These are phyloP conservation scores for Amphilophus citrinellus DNA, from an alignment of 2,113 vertebrate species.

Conservation along the genomic window DNA sequence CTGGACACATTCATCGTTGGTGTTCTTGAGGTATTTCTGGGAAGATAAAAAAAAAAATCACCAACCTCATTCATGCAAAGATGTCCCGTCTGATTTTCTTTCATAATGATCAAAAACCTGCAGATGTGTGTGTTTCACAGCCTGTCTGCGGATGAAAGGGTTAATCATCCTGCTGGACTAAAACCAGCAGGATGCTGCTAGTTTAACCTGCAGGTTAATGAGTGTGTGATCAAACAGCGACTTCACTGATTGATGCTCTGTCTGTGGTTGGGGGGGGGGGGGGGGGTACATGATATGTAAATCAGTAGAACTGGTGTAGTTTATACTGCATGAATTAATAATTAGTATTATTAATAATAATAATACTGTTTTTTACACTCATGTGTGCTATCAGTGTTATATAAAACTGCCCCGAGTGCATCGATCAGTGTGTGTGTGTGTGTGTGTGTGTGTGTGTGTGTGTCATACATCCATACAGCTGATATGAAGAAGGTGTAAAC, in stretches of 20 bases:
- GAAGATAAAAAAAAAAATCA: too few relatives aligned
- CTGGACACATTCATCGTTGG: background rate
- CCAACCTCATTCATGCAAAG: too few relatives aligned
- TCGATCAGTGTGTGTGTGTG: too few relatives aligned
- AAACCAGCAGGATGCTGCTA: background rate
- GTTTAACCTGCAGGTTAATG: conserved; percentile 7
- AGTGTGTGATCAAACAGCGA: background rate
- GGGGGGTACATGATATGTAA: background rate
- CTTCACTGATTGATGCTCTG: background rate
- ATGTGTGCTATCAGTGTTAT: background rate
- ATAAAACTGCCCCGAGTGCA: background rate
- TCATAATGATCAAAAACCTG: background rate
- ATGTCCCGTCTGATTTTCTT: background rate
- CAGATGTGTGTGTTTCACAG: background rate
- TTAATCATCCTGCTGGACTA: background rate
- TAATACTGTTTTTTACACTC: background rate
- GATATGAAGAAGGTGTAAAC: too few relatives aligned
- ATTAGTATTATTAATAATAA: too few relatives aligned
- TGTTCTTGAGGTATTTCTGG: background rate
- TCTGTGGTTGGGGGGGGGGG: too few relatives aligned
- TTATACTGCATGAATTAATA: background rate
- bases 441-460: background rate
- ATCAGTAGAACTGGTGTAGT: background rate
- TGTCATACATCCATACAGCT: too few relatives aligned
- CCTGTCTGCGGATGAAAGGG: background rate